Percentiles rank a stretch among this genome's conserved stretches.
phyloP scores from a whole-genome alignment of 2,888 invertebrate genomes.

The Ramazzottius varieornatus region DNA sequence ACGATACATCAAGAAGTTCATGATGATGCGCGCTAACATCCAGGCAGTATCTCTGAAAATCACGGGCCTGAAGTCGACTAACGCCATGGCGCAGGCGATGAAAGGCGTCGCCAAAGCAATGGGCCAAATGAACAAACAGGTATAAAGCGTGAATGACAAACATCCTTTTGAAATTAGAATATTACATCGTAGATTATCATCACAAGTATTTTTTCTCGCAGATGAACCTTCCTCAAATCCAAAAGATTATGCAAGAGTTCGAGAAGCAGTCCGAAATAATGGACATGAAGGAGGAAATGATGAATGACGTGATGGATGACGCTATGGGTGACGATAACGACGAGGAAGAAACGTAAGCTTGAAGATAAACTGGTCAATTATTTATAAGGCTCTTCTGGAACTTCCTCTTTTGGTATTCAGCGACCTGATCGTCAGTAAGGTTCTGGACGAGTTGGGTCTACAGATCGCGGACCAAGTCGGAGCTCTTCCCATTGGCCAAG shows the following conservation, averaged over 20 bases:
- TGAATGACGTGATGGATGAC: conserved; percentile 97
- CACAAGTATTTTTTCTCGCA: conserved; percentile 13
- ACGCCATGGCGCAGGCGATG: conserved; percentile 98
- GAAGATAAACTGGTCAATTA: not conserved
- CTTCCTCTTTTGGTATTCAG: conserved; percentile 27
- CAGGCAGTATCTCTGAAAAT: conserved; percentile 91
- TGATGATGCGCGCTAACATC: conserved; percentile 96
- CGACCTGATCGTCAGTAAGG: conserved; percentile 78
- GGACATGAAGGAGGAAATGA: conserved; percentile 99
- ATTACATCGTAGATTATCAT: too few relatives aligned
- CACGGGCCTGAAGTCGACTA: conserved; percentile 85
- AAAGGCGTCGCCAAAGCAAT: conserved; percentile 91
- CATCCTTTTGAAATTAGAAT: too few relatives aligned
- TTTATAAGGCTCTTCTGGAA: not conserved
- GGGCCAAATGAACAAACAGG: conserved; percentile 76
- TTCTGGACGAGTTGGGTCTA: conserved; percentile 82
- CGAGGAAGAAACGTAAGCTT: conserved; percentile 62
- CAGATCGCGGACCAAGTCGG: conserved; percentile 75
- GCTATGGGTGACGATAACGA: conserved; percentile 96
- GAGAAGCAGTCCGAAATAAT: conserved; percentile 98
- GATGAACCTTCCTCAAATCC: conserved; percentile 91
- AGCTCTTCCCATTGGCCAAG: conserved; percentile 46
- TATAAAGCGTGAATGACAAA: conserved; percentile 8
- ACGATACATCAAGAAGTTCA: conserved; percentile 81
- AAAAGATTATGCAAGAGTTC: conserved; percentile 74